These are phyloP conservation scores for Phalacrocorax aristotelis DNA, from an alignment of 2,113 vertebrate genomes.

Conservation along the genomic window DNA sequence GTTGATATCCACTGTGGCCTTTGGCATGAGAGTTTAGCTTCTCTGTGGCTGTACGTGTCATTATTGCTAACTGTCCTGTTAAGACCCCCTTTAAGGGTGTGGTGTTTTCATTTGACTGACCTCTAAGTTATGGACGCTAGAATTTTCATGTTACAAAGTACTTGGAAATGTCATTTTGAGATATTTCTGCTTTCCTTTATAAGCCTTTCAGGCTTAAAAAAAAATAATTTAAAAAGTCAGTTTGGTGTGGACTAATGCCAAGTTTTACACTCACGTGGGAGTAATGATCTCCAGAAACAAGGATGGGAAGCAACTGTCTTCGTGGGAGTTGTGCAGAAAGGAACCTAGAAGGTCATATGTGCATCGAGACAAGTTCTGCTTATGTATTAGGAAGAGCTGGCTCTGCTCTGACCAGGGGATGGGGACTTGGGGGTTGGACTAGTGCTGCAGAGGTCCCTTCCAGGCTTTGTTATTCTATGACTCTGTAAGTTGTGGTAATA, in stretches of 20 bases:
- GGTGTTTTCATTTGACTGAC: background rate
- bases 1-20: background rate
- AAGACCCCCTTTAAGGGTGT: background rate
- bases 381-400: background rate
- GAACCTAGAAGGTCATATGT: background rate
- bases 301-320: background rate
- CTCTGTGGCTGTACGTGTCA: background rate
- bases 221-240: background rate
- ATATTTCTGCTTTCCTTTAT: background rate
- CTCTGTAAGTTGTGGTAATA: background rate
- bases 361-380: background rate
- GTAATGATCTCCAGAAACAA: background rate
- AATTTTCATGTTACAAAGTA: background rate
- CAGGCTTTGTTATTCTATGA: background rate
- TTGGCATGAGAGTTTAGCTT: background rate
- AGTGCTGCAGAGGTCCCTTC: background rate
- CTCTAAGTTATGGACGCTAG: background rate
- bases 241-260: background rate
- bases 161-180: background rate
- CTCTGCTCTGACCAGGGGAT: background rate
- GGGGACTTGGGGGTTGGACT: background rate
- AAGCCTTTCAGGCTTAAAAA: background rate
- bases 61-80: background rate
- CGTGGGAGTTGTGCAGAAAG: background rate
- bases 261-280: background rate